Evolutionary conservation across 2,797 vertebrate species (phyloP).

Genomic region (Crossoptilon crossoptilon): DNA sequence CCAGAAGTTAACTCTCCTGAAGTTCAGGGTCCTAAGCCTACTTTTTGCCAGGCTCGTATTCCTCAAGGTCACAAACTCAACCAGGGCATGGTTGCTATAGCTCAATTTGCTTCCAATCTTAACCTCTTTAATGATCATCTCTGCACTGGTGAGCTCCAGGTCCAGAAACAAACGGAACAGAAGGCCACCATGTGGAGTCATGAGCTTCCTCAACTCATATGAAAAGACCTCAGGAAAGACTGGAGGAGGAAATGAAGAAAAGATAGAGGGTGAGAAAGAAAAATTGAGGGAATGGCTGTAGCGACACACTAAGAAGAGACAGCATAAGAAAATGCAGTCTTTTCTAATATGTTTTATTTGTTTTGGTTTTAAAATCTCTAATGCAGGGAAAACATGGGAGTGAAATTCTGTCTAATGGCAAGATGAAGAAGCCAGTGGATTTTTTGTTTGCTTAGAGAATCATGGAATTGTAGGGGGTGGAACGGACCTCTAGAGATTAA

Average conservation of each 20-base stretch:
- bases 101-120: neutral
- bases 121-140: neutral
- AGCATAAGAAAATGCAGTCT: neutral
- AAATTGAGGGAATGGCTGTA: neutral
- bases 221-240: neutral
- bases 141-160: neutral
- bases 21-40: neutral
- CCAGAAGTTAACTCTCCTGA: neutral
- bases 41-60: neutral
- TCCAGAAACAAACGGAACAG: neutral
- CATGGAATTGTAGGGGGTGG: no score
- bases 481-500: no score
- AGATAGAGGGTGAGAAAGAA: neutral
- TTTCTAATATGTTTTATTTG: neutral
- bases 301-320: neutral
- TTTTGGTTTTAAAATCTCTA: neutral
- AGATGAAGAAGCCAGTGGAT: constrained; percentile 37
- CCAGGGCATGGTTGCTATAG: neutral
- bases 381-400: neutral
- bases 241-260: neutral
- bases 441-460: neutral
- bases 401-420: constrained; percentile 45
- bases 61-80: neutral
- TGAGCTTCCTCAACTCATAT: neutral
- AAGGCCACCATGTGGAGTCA: no score